Evolutionary conservation across 1,140 invertebrate genomes (phyloP), one percentile per base, ranked within the genome.

Genomic region (Teleopsis dalmanni): DNA sequence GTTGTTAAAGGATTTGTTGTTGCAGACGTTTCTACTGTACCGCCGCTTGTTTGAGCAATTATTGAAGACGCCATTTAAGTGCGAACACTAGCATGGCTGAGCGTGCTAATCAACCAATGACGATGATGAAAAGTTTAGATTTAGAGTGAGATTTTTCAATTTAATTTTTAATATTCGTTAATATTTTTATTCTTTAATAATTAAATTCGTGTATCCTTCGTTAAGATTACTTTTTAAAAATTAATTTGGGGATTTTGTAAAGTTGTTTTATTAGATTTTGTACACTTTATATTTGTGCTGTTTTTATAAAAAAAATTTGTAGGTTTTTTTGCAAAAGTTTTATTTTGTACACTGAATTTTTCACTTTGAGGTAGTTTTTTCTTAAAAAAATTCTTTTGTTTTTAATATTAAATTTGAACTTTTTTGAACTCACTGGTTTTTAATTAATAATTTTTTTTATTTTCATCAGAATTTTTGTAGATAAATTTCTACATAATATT

Each of bases 51-150:
- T 51, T 61, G 62, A 57, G 65, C 65, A 58, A 68, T 63, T 59
- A 68, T 65, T 66, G 64, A 57, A 54, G 65, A 68, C 60, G 65
- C 65, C 65, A 68, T 68, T 67, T 68, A 68, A 61, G 54, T 49
- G 41, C 59, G 10, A 44, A 53, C 48, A 41, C 45, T 58, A 47
- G 64, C 64, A 67, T 67, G 64, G 59, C 63, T 62, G 45, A 36
- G 37, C 42, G 41, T 27, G 23, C 8, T 27, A 9, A 26, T 13
- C 40, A 26, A 14, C 25, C 14, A 19, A 25, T 29, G 27, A 7
- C 7, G 7, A 29, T 29, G 27, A 29, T n/a, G n/a, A n/a, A n/a
- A n/a, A n/a, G n/a, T n/a, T n/a, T n/a, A n/a, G n/a, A n/a, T n/a
- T n/a, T 27, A 26, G 4, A 19, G 13, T 37, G 8, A 10, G 18